These are phyloP conservation scores for Sebastes trivittatus DNA, from an alignment of 2,797 vertebrate species.

Conservation along the genomic window DNA sequence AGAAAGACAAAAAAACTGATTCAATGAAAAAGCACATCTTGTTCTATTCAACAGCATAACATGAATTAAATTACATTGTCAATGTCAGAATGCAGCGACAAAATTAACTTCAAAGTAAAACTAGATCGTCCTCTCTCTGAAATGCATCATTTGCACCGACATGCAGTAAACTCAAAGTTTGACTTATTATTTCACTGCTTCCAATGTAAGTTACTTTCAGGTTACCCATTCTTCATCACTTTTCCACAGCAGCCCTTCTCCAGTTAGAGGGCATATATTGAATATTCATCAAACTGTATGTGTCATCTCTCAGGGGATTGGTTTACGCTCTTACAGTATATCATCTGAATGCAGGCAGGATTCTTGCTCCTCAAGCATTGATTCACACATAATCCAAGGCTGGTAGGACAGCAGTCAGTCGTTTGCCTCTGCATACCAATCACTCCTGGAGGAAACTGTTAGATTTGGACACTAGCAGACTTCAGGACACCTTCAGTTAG, in stretches of 20 bases:
- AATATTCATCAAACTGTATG: slow-evolving; percentile 67
- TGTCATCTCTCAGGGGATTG: slow-evolving; percentile 62
- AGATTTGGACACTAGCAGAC: slow-evolving; percentile 41
- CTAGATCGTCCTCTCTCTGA: not conserved
- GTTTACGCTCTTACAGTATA: slow-evolving; percentile 46
- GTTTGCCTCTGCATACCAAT: slow-evolving; percentile 58
- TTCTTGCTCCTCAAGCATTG: slow-evolving; percentile 60
- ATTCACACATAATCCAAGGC: slow-evolving; percentile 62
- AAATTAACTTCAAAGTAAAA: slow-evolving; percentile 11
- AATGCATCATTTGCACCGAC: not conserved
- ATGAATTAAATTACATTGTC: not conserved
- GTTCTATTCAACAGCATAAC: not conserved
- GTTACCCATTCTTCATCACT: slow-evolving; percentile 32
- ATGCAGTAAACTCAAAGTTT: not conserved
- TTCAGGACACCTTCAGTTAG: slow-evolving; percentile 17
- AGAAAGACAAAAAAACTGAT: not conserved
- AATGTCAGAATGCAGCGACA: not conserved
- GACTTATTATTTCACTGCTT: slow-evolving; percentile 30
- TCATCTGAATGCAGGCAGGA: slow-evolving; percentile 63
- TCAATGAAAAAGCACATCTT: not conserved
- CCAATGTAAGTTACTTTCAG: slow-evolving; percentile 22
- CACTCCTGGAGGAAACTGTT: slow-evolving; percentile 19
- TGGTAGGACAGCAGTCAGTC: slow-evolving; percentile 43
- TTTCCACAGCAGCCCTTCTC: slow-evolving; percentile 14
- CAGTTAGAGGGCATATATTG: slow-evolving; percentile 41